Percentiles rank a stretch among this genome's conserved stretches.
These are phyloP conservation scores for Sebastes iracundus DNA, from an alignment of 2,797 vertebrate genomes.

Conservation along the genomic window DNA sequence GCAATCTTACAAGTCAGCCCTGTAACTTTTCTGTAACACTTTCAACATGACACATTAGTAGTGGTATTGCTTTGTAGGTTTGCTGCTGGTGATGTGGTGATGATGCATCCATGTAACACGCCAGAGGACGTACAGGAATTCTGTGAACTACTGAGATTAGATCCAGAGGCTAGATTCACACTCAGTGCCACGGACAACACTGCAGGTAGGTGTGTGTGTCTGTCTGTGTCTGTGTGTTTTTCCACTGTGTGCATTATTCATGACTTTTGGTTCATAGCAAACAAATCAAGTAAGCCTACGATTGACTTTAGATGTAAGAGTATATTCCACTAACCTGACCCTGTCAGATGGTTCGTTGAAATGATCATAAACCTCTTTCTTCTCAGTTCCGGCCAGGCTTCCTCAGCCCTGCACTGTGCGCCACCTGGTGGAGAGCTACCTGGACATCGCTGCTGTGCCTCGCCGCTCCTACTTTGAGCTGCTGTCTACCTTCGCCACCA, in stretches of 20 bases:
- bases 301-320: background rate
- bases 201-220: conserved; percentile 52
- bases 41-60: background rate
- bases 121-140: conserved; percentile 82
- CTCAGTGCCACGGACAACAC: conserved; percentile 79
- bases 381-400: conserved; percentile 77
- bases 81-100: conserved; percentile 87
- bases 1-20: background rate
- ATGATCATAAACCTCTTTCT: background rate
- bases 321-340: background rate
- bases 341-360: no score
- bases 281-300: background rate
- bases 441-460: conserved; percentile 90
- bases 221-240: background rate
- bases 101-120: conserved; percentile 88
- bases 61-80: conserved; percentile 77
- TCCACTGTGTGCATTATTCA: background rate
- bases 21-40: background rate
- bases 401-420: conserved; percentile 87
- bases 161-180: conserved; percentile 82
- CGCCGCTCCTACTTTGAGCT: conserved; percentile 95
- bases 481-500: conserved; percentile 82
- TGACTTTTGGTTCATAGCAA: background rate
- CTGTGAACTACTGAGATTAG: conserved; percentile 86
- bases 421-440: conserved; percentile 84